Percentiles rank a stretch among this genome's conserved stretches.
Conservation (phyloP, 1,140 invertebrate genomes). For the Scaptomyza pallida region DNA sequence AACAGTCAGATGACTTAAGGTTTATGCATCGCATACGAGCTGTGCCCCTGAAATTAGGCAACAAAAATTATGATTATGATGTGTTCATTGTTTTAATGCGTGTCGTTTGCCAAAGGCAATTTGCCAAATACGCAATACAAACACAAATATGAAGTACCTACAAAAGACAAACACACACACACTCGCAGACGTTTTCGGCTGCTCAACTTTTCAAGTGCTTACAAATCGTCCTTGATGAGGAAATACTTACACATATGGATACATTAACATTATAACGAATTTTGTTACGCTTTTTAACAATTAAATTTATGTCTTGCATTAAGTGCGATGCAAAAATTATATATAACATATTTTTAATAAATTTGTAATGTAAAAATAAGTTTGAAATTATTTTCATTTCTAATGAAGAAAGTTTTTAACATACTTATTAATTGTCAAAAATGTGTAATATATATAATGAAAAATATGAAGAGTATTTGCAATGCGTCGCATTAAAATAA, state of each 20-base stretch:
- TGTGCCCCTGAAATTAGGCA: slow-evolving; percentile 66
- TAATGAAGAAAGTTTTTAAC: too few species aligned
- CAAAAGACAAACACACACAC: slow-evolving; percentile 32
- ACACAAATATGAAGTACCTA: slow-evolving; percentile 32
- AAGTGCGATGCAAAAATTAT: too few species aligned
- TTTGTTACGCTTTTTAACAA: slow-evolving; percentile 1
- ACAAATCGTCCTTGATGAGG: slow-evolving; percentile 36
- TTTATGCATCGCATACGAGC: neutral
- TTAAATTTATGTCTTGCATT: too few species aligned
- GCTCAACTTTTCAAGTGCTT: slow-evolving; percentile 58
- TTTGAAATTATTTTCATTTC: too few species aligned
- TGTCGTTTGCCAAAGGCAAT: slow-evolving; percentile 52
- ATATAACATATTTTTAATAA: too few species aligned
- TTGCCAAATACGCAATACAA: slow-evolving; percentile 68
- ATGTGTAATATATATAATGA: too few species aligned
- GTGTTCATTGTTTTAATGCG: slow-evolving; percentile 79
- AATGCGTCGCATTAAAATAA: neutral
- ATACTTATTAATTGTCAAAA: too few species aligned
- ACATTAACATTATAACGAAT: neutral
- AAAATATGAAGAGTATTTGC: slow-evolving; percentile 10
- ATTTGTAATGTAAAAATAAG: too few species aligned
- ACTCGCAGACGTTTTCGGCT: slow-evolving; percentile 39
- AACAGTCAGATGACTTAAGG: neutral
- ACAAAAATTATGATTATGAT: slow-evolving; percentile 80
- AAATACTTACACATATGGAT: neutral